Evolutionary conservation across 2,888 invertebrate genomes (phyloP).

Genomic region (Apoda limacodes): DNA sequence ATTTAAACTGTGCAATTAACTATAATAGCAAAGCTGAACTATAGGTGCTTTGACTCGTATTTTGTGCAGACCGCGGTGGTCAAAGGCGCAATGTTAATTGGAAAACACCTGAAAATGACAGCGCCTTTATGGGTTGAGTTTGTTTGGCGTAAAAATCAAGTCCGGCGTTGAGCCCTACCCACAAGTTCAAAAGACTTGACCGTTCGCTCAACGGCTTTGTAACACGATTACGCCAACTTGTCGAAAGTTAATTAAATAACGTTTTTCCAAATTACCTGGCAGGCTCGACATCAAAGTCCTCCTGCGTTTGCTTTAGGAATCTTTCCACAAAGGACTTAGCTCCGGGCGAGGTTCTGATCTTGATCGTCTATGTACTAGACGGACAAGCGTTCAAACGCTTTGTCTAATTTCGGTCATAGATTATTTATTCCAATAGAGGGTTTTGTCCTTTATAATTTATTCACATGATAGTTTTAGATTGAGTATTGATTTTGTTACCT

Average conservation of each 20-base stretch:
- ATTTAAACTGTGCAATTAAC: conserved; percentile 45
- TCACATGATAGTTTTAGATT: no score
- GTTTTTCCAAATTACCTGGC: conserved; percentile 67
- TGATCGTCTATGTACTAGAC: conserved; percentile 38
- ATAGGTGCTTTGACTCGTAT: conserved; percentile 43
- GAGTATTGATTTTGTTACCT: no score
- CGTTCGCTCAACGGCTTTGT: conserved; percentile 60
- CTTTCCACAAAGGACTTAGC: conserved; percentile 56
- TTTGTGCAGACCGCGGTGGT: conserved; percentile 45
- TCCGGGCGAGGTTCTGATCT: conserved; percentile 53
- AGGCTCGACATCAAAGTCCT: conserved; percentile 58
- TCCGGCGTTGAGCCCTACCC: conserved; percentile 32
- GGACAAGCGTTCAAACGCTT: conserved; percentile 46
- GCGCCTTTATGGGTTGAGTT: conserved; percentile 58
- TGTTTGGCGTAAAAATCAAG: conserved; percentile 66
- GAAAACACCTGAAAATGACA: conserved; percentile 66
- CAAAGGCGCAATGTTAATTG: conserved; percentile 67
- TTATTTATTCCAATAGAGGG: no score
- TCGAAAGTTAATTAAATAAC: conserved; percentile 71
- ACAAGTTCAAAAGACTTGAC: conserved; percentile 59
- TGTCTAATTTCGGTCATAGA: conserved; percentile 31
- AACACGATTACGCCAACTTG: conserved; percentile 66
- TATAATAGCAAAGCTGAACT: conserved; percentile 34
- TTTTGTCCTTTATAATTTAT: no score
- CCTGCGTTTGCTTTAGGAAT: conserved; percentile 44